A percentile compares a stretch with the other conserved stretches of the same genome.
These are phyloP conservation scores for Aquatica leii DNA, from an alignment of 2,888 invertebrate genomes.

Conservation along the genomic window DNA sequence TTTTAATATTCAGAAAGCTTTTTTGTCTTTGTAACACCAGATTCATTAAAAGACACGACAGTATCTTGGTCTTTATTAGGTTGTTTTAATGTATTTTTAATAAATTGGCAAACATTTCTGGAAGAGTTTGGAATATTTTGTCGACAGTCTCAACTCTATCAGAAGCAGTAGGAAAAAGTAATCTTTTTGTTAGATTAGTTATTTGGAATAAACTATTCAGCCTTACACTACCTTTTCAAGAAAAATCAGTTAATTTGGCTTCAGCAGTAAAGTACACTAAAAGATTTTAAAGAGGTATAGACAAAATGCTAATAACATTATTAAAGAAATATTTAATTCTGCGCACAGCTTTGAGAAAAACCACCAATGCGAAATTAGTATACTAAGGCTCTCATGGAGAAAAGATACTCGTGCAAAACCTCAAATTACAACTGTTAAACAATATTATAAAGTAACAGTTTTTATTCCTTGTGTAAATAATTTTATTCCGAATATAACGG, in stretches of 20 bases:
- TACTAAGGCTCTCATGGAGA: background rate
- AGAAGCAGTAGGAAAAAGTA: slow-evolving; percentile 5
- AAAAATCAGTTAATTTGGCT: background rate
- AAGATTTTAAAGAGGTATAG: background rate
- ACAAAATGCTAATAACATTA: background rate
- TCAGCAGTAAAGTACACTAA: background rate
- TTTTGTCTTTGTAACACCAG: slow-evolving; percentile 9
- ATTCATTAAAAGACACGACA: slow-evolving; percentile 12
- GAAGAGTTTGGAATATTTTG: background rate
- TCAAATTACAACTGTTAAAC: background rate
- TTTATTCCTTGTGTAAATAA: background rate
- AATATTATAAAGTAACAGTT: slow-evolving; percentile 6
- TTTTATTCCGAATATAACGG: slow-evolving; percentile 1
- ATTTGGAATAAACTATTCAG: slow-evolving; percentile 9
- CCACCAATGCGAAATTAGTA: background rate
- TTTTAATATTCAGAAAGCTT: background rate
- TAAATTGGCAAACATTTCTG: slow-evolving; percentile 7
- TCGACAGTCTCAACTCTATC: slow-evolving; percentile 11
- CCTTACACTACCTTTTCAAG: slow-evolving; percentile 8
- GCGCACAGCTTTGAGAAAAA: background rate
- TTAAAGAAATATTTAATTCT: slow-evolving; percentile 4
- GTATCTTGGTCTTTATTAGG: background rate
- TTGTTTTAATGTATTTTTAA: background rate
- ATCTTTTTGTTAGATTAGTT: slow-evolving; percentile 2
- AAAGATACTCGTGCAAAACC: background rate